Base-by-base conservation (phyloP, 30 jellyfish, hydroid and myxozoan genomes). In the Phacellophora camtschatica region DNA sequence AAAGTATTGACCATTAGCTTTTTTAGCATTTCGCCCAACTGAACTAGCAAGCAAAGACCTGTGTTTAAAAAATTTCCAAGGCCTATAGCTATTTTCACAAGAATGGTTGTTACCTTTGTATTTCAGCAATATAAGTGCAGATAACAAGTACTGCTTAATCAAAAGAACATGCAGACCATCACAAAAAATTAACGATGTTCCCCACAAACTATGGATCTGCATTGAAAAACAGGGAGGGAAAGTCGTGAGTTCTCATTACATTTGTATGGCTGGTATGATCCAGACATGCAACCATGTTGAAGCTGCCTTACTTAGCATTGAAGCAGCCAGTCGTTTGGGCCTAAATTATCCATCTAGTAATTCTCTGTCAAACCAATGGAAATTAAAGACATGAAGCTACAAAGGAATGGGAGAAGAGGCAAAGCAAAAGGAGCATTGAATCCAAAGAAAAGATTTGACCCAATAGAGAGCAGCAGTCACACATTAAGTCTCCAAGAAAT, bases 281-380 rank as follows among this genome's bases (percentile, higher is more conserved):
- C 86, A 74, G 51, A 73, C 71, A 54, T 54, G 90, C 81, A 83
- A 59, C 75, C 96, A 84, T 74, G 94, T 84, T 11, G 85, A 88
- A 11, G 96, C 87, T 31, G 84, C 94, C 34, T 37, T 84, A 13
- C 74, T 34, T 42, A 88, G 96, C 57, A 20, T 71, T 22, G 85
- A 74, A 64, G 53, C 84, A 19, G 90, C 95, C 32, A 35, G 57
- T 27, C 66, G 87, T 34, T n/a, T 53, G 61, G 92, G 95, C 18
- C 69, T 84, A 20, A 18, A 39, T 16, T 74, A 31, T 19, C 85
- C 75, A 16, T 88, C 95, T 8, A 61, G 86, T 34, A 78, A 87
- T 2, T 31, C 88, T 1, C 57, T 10, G 20, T 4, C 88, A 18
- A 5, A 43, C 42, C 39, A 54, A 18, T 75, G 88, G 84, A 69